These are phyloP conservation scores for Phoenoteleia sp. DNA, from an alignment of 2,888 invertebrate species.

Conservation along the genomic window DNA sequence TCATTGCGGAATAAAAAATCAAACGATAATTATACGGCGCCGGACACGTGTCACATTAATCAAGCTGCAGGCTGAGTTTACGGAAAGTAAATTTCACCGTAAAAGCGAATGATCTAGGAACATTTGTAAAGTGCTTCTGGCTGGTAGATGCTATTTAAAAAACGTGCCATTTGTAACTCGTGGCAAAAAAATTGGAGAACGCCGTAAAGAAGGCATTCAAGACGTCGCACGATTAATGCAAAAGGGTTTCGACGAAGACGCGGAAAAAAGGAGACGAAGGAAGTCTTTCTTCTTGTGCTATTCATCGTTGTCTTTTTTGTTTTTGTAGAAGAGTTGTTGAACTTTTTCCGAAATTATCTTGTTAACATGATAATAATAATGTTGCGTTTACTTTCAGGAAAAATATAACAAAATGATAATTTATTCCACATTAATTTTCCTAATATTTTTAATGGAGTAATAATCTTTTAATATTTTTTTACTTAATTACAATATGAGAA, in stretches of 20 bases:
- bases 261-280: slow-evolving; percentile 30
- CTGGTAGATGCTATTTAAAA: slow-evolving; percentile 72
- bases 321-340: slow-evolving; percentile 36
- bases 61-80: slow-evolving; percentile 25
- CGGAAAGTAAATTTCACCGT: slow-evolving; percentile 67
- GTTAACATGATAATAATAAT: slow-evolving; percentile 28
- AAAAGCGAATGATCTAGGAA: slow-evolving; percentile 70
- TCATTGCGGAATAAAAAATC: slow-evolving; percentile 59
- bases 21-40: slow-evolving; percentile 69
- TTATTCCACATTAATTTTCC: too few relatives aligned
- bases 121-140: slow-evolving; percentile 75
- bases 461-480: too few relatives aligned
- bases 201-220: slow-evolving; percentile 73
- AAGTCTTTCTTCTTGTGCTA: slow-evolving; percentile 42
- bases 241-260: slow-evolving; percentile 73
- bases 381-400: neutral
- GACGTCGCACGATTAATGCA: slow-evolving; percentile 80
- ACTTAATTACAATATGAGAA: too few relatives aligned
- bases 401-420: neutral
- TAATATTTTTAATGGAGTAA: too few relatives aligned
- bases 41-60: slow-evolving; percentile 71
- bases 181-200: slow-evolving; percentile 63
- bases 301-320: slow-evolving; percentile 41
- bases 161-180: slow-evolving; percentile 79
- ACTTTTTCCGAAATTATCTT: slow-evolving; percentile 25